Base-by-base conservation (phyloP, 2,888 invertebrate species). In the Drosophila parthenogenetica region DNA sequence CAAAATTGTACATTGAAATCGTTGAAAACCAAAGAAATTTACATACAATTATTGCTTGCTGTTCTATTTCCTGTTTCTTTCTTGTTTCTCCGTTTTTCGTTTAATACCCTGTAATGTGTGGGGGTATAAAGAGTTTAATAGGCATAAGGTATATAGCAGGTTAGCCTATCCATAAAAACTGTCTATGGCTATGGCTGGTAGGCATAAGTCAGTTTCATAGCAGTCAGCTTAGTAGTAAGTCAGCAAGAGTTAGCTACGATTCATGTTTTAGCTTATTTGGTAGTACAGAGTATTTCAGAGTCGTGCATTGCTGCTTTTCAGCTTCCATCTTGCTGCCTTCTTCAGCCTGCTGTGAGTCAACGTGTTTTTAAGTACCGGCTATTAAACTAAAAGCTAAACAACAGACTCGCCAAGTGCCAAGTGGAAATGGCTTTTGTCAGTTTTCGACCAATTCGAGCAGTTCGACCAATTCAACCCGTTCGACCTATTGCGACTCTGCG, bases 351-450 rank as follows among this genome's bases (percentile, higher is more conserved):
- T 50, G 73, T 78, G 83, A 84, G 83, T 83, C 83, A 88, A 83
- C 89, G 84, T 63, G 58, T 83, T 78, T 78, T 88, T 83, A 88
- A 84, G 89, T 88, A 76, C 49, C 84, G 77, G 77, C 89, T 69
- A 84, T 83, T 88, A 84, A 88, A 73, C 84, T 73, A 72, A 84
- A 86, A 88, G 84, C 87, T 81, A 86, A 84, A 88, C 84, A 84
- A 73, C 46, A 68, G 43, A 32, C 65, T 49, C 19, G 35, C 49
- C 32, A 50, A 50, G 35, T 51, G 40, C 67, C 69, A 77, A 81
- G 77, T 77, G 74, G 64, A 84, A 78, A 81, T 70, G 57, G 63
- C 45, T 67, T 63, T 54, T 61, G 29, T 57, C 29, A 25, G 35
- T 5, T 29, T 29, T 43, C 37, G 50, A 35, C 49, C 37, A n/a